phyloP scores from a whole-genome alignment of 2,888 invertebrate genomes.

The Phyto melanocephala region DNA sequence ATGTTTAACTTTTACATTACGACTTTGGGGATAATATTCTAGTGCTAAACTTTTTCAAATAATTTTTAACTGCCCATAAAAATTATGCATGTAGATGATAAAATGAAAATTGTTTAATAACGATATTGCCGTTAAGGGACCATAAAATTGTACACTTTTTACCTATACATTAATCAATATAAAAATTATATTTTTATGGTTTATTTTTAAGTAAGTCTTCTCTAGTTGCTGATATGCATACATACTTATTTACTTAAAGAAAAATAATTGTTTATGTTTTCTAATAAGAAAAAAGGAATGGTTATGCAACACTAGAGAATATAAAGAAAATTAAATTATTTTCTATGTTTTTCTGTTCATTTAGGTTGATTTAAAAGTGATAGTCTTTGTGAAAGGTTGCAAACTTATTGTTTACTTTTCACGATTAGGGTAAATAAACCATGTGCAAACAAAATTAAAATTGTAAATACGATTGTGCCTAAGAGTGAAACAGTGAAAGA shows the following conservation, averaged over 20 bases:
- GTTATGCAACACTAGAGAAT: neutral
- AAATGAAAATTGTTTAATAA: slow-evolving; percentile 11
- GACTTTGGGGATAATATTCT: neutral
- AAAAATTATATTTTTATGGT: neutral
- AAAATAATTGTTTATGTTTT: neutral
- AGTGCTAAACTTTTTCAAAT: neutral
- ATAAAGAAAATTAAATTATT: neutral
- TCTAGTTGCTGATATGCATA: neutral
- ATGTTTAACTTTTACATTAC: neutral
- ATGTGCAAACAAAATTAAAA: too few species aligned
- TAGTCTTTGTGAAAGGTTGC: neutral
- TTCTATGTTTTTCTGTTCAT: neutral
- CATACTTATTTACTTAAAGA: too few species aligned
- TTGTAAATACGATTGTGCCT: too few species aligned
- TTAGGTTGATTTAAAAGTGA: neutral
- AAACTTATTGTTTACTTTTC: too few species aligned
- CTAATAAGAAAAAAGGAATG: neutral
- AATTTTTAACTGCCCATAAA: slow-evolving; percentile 7
- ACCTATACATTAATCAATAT: neutral
- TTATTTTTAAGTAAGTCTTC: neutral
- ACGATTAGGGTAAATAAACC: too few species aligned
- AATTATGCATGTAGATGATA: neutral
- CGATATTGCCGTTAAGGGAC: slow-evolving; percentile 9
- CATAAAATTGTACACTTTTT: neutral
- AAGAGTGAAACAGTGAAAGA: too few species aligned